Evolutionary conservation across 53 echinoderm and acorn worm species (phyloP), one percentile per base, ranked within the genome.

Genomic region (Echinarachnius parma): DNA sequence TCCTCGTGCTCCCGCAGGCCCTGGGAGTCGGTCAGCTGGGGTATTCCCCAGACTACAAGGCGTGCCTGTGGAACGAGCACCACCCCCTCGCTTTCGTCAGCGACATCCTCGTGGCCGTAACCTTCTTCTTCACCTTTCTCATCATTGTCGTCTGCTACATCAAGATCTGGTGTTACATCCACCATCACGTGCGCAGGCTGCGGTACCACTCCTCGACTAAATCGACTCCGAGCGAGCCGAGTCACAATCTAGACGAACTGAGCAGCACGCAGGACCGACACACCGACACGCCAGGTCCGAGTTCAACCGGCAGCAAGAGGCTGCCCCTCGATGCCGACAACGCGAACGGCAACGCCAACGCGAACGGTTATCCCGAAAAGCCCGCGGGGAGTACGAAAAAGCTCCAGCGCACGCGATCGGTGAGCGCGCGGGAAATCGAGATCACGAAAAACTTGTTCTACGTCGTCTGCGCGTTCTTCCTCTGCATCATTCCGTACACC

Each of bases 141-240:
- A 72, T 72, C 57, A 72, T 72, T 27, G 35, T 72, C 57, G 28
- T 72, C 57, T 72, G 74, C 44, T 72, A 72, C 74, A 28, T 72
- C 45, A 72, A 72, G 28, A 72, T 72, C 57, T 72, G 74, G 74
- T 37, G 55, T 34, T 72, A 72, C 57, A 72, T 72, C 45, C 42
- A 42, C 14, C 56, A 14, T 5, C 74, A 72, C 26, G 74, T 72
- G 23, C 55, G 57, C 24, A 44, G 57, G 23, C 74, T 72, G 15
- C 74, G 74, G 18, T 21, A 4, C 21, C 74, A 72, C 74, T 25
- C 56, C 8, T 16, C 42, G 4, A 32, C 39, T 9, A 72, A 72
- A 4, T 9, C 48, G n/a, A 20, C 20, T 1, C 3, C 31, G 4
- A 52, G 8, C 21, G 68, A 68, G 48, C 56, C 55, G 0, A 54